Conservation (phyloP, 2,888 invertebrate genomes). For the Nyleta sp. region DNA sequence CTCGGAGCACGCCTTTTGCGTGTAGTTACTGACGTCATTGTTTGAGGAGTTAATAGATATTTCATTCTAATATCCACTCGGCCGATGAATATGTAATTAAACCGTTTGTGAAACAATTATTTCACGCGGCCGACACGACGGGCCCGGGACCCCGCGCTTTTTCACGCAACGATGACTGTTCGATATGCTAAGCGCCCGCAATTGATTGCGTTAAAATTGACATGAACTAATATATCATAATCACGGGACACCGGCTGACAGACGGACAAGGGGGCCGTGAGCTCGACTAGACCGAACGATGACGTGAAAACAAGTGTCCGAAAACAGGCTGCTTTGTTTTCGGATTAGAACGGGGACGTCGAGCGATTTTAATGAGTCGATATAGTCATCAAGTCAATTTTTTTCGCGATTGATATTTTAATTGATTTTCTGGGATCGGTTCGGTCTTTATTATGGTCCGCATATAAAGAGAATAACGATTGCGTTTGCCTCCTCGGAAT, state of each 20-base stretch:
- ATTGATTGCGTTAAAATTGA: slow-evolving; percentile 60
- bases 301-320: slow-evolving; percentile 43
- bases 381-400: slow-evolving; percentile 19
- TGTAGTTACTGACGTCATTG: slow-evolving; percentile 59
- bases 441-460: no score
- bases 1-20: slow-evolving; percentile 61
- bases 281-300: slow-evolving; percentile 19
- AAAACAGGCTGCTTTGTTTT: slow-evolving; percentile 32
- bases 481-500: no score
- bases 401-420: no score
- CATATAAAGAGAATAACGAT: no score
- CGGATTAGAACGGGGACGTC: slow-evolving; percentile 8
- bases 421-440: no score
- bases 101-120: slow-evolving; percentile 61
- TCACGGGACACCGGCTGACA: slow-evolving; percentile 52
- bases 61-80: slow-evolving; percentile 58
- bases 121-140: slow-evolving; percentile 43
- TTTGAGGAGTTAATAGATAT: slow-evolving; percentile 63
- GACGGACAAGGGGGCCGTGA: slow-evolving; percentile 35
- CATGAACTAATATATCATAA: slow-evolving; percentile 59
- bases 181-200: slow-evolving; percentile 44
- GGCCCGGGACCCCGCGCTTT: slow-evolving; percentile 26
- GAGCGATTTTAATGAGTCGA: slow-evolving; percentile 11
- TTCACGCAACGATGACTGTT: slow-evolving; percentile 49
- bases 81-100: slow-evolving; percentile 61